These are phyloP conservation scores for Halictus rubicundus DNA, from an alignment of 1,140 invertebrate species.

Conservation along the genomic window DNA sequence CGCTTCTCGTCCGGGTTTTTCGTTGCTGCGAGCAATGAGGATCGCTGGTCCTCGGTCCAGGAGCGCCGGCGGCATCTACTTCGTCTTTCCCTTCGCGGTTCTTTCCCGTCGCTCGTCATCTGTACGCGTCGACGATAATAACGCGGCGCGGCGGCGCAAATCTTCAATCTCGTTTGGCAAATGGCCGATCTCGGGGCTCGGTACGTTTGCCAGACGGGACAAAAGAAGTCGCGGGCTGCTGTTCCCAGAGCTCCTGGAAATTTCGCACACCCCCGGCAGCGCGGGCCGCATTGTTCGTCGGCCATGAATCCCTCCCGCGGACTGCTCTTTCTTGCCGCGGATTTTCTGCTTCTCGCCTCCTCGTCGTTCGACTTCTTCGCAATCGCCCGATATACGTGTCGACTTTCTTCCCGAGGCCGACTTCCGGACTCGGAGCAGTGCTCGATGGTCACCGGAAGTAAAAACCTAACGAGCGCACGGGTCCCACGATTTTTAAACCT, in stretches of 20 bases:
- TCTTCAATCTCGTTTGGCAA: slow-evolving; percentile 67
- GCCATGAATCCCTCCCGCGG: slow-evolving; percentile 5
- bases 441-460: too few species aligned
- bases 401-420: too few species aligned
- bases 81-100: slow-evolving; percentile 10
- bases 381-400: neutral
- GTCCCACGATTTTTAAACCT: too few species aligned
- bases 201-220: slow-evolving; percentile 46
- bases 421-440: too few species aligned
- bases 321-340: slow-evolving; percentile 7
- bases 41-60: neutral
- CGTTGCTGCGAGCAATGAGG: neutral
- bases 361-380: neutral
- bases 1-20: neutral
- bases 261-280: slow-evolving; percentile 19
- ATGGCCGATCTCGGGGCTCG: slow-evolving; percentile 61
- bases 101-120: slow-evolving; percentile 25
- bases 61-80: slow-evolving; percentile 17
- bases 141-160: slow-evolving; percentile 51
- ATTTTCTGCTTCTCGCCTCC: slow-evolving; percentile 9
- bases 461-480: too few species aligned
- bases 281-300: slow-evolving; percentile 46
- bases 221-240: slow-evolving; percentile 49
- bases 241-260: slow-evolving; percentile 44
- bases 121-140: slow-evolving; percentile 64